A percentile compares a stretch with the other conserved stretches of the same genome.
Evolutionary conservation across 1,140 invertebrate genomes (phyloP).

Genomic region (Nebria ingens): DNA sequence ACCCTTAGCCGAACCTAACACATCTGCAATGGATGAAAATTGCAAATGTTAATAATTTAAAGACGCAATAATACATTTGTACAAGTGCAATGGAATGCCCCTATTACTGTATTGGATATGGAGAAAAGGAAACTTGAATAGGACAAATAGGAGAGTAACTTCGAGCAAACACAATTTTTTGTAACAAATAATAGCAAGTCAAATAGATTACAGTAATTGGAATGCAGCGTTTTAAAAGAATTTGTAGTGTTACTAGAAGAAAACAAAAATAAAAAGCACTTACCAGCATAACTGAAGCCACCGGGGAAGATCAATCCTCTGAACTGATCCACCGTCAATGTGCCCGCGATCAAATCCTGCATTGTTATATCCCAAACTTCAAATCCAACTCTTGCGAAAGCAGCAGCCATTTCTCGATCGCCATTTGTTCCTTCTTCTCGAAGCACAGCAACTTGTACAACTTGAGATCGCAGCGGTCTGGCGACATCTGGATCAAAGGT

Average conservation of each 20-base stretch:
- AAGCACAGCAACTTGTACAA: constrained; percentile 69
- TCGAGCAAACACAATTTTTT: too few species aligned
- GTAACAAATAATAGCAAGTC: too few species aligned
- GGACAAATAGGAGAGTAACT: too few species aligned
- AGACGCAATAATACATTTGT: constrained; percentile 12
- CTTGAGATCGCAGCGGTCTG: constrained; percentile 11
- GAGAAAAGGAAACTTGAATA: too few species aligned
- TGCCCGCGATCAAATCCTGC: constrained; percentile 67
- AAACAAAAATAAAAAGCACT: constrained; percentile 15
- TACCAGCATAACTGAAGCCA: constrained; percentile 93
- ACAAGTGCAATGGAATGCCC: too few species aligned
- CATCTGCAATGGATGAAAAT: constrained; percentile 60
- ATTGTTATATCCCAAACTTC: constrained; percentile 87
- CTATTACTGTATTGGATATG: too few species aligned
- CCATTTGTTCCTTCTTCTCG: constrained; percentile 96
- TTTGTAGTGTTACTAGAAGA: not conserved
- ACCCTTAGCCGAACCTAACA: constrained; percentile 91
- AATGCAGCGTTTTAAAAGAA: not conserved
- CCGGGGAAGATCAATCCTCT: constrained; percentile 89
- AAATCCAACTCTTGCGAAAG: constrained; percentile 84
- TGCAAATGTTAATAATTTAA: constrained; percentile 9
- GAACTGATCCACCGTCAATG: constrained; percentile 66
- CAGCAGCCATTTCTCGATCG: constrained; percentile 95
- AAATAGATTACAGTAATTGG: too few species aligned
- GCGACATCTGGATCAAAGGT: constrained; percentile 57